A percentile compares a stretch with the other conserved stretches of the same genome.
These are phyloP conservation scores for Acrobasis consociella DNA, from an alignment of 2,888 invertebrate genomes.

Conservation along the genomic window DNA sequence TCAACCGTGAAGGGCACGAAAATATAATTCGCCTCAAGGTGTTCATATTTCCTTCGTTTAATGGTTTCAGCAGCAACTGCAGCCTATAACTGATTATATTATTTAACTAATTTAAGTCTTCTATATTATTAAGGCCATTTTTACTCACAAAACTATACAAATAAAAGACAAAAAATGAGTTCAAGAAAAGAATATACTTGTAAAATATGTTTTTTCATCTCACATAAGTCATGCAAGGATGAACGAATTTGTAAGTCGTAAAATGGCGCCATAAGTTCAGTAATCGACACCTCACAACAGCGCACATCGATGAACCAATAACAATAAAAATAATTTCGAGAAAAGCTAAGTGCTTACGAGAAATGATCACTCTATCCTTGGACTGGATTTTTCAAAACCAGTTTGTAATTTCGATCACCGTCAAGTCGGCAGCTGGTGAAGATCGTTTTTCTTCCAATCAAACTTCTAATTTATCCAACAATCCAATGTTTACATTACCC, in stretches of 20 bases:
- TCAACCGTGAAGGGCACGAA: no score
- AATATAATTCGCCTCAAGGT: no score
- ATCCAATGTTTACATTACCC: slow-evolving; percentile 1
- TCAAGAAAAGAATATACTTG: no score
- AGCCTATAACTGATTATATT: no score
- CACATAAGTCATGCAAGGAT: not conserved
- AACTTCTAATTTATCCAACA: not conserved
- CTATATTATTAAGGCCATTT: no score
- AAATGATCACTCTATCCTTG: slow-evolving; percentile 53
- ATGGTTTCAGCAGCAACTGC: no score
- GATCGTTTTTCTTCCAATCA: slow-evolving; percentile 17
- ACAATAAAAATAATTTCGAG: slow-evolving; percentile 58
- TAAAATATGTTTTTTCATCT: not conserved
- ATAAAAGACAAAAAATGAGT: no score
- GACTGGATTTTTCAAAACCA: slow-evolving; percentile 46
- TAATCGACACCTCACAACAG: slow-evolving; percentile 44
- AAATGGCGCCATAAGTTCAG: slow-evolving; percentile 35
- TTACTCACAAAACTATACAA: no score
- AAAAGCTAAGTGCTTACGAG: slow-evolving; percentile 45
- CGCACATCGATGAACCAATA: slow-evolving; percentile 42
- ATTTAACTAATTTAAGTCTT: no score
- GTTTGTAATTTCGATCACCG: slow-evolving; percentile 13
- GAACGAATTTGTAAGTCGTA: slow-evolving; percentile 21
- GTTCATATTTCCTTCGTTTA: no score
- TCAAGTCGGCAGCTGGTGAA: slow-evolving; percentile 5